Percentiles rank a stretch among this genome's conserved stretches.
Evolutionary conservation across 1,140 invertebrate species (phyloP).

Genomic region (Aphelenchoides besseyi): DNA sequence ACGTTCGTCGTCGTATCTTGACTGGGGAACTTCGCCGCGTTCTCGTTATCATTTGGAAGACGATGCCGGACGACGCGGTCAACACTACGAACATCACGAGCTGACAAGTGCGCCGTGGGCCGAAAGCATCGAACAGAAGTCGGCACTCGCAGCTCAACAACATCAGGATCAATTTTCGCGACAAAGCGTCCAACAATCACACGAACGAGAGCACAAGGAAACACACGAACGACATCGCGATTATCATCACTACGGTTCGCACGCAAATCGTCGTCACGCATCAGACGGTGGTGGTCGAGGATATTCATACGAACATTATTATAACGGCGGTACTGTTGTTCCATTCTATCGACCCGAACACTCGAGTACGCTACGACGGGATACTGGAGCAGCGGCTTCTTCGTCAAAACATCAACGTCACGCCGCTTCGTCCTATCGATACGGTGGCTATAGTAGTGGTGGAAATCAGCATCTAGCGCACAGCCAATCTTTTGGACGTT

Average conservation of each 20-base stretch:
- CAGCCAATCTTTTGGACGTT: neutral
- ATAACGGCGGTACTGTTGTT: slow-evolving; percentile 1
- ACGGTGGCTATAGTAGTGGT: neutral
- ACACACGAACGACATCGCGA: neutral
- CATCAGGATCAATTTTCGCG: neutral
- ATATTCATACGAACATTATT: neutral
- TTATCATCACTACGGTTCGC: neutral
- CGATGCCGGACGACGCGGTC: neutral
- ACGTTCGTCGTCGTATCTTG: neutral
- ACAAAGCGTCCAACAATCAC: neutral
- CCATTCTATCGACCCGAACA: slow-evolving; percentile 5
- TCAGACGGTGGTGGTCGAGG: neutral
- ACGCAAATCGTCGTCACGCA: too few species aligned
- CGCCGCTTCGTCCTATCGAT: neutral
- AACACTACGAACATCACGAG: slow-evolving; percentile 1
- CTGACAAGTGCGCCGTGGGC: neutral
- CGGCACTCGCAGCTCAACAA: neutral
- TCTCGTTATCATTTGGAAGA: neutral
- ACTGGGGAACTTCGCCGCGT: slow-evolving; percentile 5
- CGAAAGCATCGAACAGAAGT: neutral
- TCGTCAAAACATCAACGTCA: slow-evolving; percentile 1
- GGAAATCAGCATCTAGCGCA: neutral
- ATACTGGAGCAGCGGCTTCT: neutral
- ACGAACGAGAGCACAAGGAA: neutral
- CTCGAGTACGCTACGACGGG: neutral